Base-by-base conservation (phyloP, 2,797 vertebrate genomes). In the Sylvia borin region DNA sequence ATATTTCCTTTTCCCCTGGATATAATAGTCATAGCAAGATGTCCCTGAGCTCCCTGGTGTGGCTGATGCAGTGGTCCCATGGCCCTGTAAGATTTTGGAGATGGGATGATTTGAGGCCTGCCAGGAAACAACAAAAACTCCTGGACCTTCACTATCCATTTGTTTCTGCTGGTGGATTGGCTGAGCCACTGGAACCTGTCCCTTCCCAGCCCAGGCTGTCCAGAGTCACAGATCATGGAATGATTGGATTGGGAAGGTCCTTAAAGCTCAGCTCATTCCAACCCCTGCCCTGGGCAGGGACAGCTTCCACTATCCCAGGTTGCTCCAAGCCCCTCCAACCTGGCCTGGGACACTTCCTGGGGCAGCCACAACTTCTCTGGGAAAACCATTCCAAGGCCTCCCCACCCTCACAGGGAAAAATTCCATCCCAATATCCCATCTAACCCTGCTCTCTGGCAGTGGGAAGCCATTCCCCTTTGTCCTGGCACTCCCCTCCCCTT, bases 261-360 rank as follows among this genome's bases (percentile, higher is more conserved):
- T 29, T 18, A 18, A 64, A 38, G 5, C 5, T 36, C 43, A 43
- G 7, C 43, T 42, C 16, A 12, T 25, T 4, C 38, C 42, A 29
- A 0, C 5, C 12, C 29, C 24, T 57, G 16, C 32, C 55, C 1
- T 10, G 10, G 32, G 11, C 29, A 51, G 43, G n/a, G 29, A 7
- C 43, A 71, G 2, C 8, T 83, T 8, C 36, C 24, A 5, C 11
- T 1, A 0, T 0, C 36, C 71, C 78, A 64, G 43, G 5, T 0
- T 64, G 27, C 32, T 70, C 57, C 36, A 68, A 61, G 2, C 31
- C 34, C 13, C 0, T 67, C 61, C 40, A 62, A 0, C 32, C 16
- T 21, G 36, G 9, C 22, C 24, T 62, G 1, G 43, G 36, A n/a
- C 64, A n/a, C 16, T 38, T 2, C 27, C 43, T 11, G 15, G 25